These are phyloP conservation scores for Ploceus nigricollis DNA, from an alignment of 2,113 vertebrate genomes.

Conservation along the genomic window DNA sequence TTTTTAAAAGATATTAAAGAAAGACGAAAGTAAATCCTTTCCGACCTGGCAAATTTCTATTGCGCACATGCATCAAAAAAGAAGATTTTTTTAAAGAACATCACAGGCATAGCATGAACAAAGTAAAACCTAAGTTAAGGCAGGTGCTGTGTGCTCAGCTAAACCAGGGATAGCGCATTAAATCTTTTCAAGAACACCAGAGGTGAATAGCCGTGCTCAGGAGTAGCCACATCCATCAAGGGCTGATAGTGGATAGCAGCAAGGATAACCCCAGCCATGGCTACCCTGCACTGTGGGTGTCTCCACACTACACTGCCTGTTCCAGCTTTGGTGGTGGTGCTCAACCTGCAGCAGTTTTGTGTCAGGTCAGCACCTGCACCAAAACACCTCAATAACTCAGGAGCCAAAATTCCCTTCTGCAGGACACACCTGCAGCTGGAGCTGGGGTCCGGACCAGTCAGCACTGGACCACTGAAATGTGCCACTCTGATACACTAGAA, in stretches of 20 bases:
- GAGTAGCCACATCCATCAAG: not conserved
- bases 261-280: not conserved
- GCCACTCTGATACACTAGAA: not conserved
- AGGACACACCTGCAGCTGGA: not conserved
- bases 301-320: fast-evolving
- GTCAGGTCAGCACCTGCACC: not conserved
- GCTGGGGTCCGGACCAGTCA: not conserved
- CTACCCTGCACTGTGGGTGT: not conserved
- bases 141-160: not conserved
- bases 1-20: not conserved
- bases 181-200: not conserved
- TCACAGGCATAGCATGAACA: not conserved
- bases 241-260: not conserved
- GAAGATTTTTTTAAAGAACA: not conserved
- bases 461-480: not conserved
- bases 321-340: not conserved
- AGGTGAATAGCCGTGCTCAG: not conserved
- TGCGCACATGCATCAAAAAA: not conserved
- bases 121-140: not conserved
- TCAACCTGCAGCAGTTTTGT: not conserved
- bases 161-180: not conserved
- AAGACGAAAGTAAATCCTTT: not conserved
- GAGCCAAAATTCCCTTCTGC: not conserved
- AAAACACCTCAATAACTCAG: not conserved
- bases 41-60: not conserved